Base-by-base conservation (phyloP, 2,888 invertebrate species). In the Sesia apiformis region DNA sequence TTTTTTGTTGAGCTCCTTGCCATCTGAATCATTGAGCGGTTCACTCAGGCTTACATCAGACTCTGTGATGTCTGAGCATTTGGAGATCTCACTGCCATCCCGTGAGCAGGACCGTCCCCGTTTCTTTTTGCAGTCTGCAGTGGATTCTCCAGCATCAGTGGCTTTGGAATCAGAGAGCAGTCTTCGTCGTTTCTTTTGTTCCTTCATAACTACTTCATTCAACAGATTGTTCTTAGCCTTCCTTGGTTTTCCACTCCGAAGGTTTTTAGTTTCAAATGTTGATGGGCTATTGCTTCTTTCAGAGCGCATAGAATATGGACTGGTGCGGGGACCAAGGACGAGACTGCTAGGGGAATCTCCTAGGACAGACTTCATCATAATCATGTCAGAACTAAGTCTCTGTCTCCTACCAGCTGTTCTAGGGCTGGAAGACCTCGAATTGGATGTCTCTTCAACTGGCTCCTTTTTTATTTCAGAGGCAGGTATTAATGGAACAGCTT, bases 221-320 rank as follows among this genome's bases (percentile, higher is more conserved):
- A 92, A 71, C 52, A 90, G 80, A 63, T 88, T 81, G 63, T 83
- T 90, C 67, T 91, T 92, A 5, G 91, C 79, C 76, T 92, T 93
- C 55, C 93, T 88, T 51, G 92, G 91, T 70, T 93, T 93, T 0
- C 93, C 93, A 72, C 93, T 93, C 53, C 93, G 84, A 55, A 93
- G 80, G 58, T 91, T 91, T 60, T 93, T 90, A 39, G 87, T 87
- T 60, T 91, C 90, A 54, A 81, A 76, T 52, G 84, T 65, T 58
- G 87, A 84, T 52, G 90, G 90, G 58, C 90, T 90, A 61, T 87
- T 88, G 64, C 90, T 89, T 57, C 91, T 85, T 63, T 92, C 92
- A 5, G 92, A 91, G 57, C 92, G 81, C 70, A 92, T 92, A 43
- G 90, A 90, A 66, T 92, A 92, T n/a, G 92, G 92, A 67, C 91